These are phyloP conservation scores for Limnodromus scolopaceus DNA, from an alignment of 2,797 vertebrate species.

Conservation along the genomic window DNA sequence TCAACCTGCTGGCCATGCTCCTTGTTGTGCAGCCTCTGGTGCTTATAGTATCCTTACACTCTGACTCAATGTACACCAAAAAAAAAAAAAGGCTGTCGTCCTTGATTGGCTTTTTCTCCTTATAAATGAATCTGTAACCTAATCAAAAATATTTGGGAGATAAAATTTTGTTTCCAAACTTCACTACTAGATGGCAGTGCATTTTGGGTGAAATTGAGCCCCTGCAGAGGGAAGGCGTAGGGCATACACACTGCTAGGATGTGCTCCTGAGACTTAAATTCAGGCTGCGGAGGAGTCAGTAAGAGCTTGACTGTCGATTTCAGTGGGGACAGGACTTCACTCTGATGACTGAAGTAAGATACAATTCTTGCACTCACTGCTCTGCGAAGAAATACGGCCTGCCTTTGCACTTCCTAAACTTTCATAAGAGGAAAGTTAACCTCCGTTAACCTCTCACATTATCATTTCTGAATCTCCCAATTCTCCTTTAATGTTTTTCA, in stretches of 20 bases:
- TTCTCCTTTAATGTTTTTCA: neutral
- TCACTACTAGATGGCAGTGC: neutral
- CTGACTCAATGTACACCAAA: neutral
- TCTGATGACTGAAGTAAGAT: neutral
- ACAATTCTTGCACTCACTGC: neutral
- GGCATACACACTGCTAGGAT: accelerated
- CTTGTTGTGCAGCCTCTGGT: neutral
- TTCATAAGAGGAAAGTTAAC: neutral
- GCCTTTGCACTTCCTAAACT: neutral
- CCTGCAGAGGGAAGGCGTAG: neutral
- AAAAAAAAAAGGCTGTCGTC: neutral
- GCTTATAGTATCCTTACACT: neutral
- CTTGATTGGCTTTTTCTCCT: neutral
- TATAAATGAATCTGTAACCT: neutral
- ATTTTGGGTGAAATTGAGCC: neutral
- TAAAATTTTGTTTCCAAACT: neutral
- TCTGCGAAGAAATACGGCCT: neutral
- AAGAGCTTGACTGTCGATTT: neutral
- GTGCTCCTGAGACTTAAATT: neutral
- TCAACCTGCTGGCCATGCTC: accelerated
- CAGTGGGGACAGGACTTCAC: neutral
- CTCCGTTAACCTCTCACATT: neutral
- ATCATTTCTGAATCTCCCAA: neutral
- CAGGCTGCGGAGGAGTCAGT: neutral
- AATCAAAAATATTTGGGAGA: neutral